A percentile compares a stretch with the other conserved stretches of the same genome.
These are phyloP conservation scores for Stomatorhinus ivindoensis DNA, from an alignment of 2,113 vertebrate genomes.

Conservation along the genomic window DNA sequence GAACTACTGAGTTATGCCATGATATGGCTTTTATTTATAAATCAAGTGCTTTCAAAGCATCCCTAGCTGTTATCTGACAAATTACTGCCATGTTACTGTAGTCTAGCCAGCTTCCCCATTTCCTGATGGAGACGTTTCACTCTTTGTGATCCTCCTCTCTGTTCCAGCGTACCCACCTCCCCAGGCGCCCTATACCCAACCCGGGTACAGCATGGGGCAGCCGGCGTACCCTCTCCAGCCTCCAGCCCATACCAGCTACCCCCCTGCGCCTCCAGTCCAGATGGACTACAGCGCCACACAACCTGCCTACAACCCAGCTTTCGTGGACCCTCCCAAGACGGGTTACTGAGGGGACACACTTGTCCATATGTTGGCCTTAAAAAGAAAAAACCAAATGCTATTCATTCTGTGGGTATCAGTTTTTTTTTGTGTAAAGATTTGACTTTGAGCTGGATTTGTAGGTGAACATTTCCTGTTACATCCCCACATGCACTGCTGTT, in stretches of 20 bases:
- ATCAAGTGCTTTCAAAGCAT: background rate
- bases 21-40: background rate
- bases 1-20: background rate
- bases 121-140: background rate
- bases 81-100: background rate
- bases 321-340: constrained; percentile 62
- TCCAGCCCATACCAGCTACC: constrained; percentile 16
- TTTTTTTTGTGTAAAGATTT: background rate
- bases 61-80: background rate
- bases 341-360: constrained; percentile 42
- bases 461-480: background rate
- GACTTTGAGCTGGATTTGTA: background rate
- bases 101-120: background rate
- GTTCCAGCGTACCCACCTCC: background rate
- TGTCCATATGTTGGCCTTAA: background rate
- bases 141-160: background rate
- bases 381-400: background rate
- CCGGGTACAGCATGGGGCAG: background rate
- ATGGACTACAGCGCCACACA: constrained; percentile 48
- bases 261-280: constrained; percentile 33
- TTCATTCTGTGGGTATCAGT: background rate
- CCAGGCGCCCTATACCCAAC: background rate
- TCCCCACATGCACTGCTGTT: background rate
- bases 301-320: constrained; percentile 83
- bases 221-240: background rate